Percentiles rank a stretch among this genome's conserved stretches.
Conservation (phyloP, 2,888 invertebrate genomes). For the Philopedon plagiatum region DNA sequence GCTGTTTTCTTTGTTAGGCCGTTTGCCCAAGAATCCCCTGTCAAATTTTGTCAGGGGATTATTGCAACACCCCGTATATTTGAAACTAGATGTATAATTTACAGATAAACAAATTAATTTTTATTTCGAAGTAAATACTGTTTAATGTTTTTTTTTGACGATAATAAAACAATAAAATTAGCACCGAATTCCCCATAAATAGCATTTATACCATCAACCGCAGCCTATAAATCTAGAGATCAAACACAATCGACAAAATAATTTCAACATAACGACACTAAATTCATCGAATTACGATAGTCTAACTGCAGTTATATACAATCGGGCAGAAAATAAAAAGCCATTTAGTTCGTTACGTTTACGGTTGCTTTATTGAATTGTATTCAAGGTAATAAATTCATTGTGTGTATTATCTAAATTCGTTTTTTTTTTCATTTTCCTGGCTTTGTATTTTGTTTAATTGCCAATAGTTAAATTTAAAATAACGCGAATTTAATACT, state of each 20-base stretch:
- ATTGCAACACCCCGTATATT: too few species aligned
- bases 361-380: slow-evolving; percentile 33
- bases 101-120: too few species aligned
- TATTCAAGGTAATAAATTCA: slow-evolving; percentile 34
- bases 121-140: neutral
- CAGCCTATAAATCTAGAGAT: slow-evolving; percentile 25
- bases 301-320: slow-evolving; percentile 33
- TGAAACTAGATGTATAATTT: too few species aligned
- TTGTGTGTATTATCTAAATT: slow-evolving; percentile 19
- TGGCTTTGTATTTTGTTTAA: slow-evolving; percentile 8
- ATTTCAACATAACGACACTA: slow-evolving; percentile 22
- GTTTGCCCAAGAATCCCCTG: too few species aligned
- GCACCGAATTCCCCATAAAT: neutral
- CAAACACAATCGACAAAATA: slow-evolving; percentile 22
- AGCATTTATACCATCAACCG: neutral
- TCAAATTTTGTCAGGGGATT: too few species aligned
- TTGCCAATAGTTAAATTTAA: neutral
- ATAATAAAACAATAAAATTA: slow-evolving; percentile 6
- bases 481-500: neutral
- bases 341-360: slow-evolving; percentile 29
- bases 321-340: slow-evolving; percentile 34
- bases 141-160: neutral
- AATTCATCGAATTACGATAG: slow-evolving; percentile 32
- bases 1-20: too few species aligned
- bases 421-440: slow-evolving; percentile 11